phyloP scores from a whole-genome alignment of 1,140 invertebrate genomes.

The Pygmarrhopalites habei region DNA sequence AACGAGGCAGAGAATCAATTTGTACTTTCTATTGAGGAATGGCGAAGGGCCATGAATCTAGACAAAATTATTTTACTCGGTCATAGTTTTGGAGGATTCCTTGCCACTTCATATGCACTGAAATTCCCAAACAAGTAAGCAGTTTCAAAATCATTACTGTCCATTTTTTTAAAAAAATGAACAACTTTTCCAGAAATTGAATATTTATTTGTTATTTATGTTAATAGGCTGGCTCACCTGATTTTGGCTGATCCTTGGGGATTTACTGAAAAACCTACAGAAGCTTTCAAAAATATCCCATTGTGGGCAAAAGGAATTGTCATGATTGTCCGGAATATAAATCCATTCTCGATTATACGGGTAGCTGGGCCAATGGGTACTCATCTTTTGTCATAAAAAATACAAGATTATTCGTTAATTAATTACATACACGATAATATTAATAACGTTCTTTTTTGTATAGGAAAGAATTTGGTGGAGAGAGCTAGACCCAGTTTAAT shows the following conservation, averaged over 20 bases:
- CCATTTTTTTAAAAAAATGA: no score
- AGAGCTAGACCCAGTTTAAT: slow-evolving; percentile 79
- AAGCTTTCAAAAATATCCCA: slow-evolving; percentile 45
- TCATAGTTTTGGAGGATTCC: slow-evolving; percentile 90
- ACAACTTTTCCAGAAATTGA: no score
- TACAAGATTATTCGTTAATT: no score
- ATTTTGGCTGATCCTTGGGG: slow-evolving; percentile 97
- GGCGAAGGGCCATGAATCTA: slow-evolving; percentile 82
- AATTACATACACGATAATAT: no score
- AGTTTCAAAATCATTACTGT: no score
- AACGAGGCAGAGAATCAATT: slow-evolving; percentile 78
- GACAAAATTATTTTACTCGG: slow-evolving; percentile 85
- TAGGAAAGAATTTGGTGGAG: slow-evolving; percentile 74
- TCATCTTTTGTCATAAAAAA: no score
- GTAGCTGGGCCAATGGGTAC: slow-evolving; percentile 79
- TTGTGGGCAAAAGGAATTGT: slow-evolving; percentile 18
- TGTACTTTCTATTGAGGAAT: slow-evolving; percentile 87
- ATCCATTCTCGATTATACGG: slow-evolving; percentile 82
- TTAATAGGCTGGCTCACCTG: slow-evolving; percentile 80
- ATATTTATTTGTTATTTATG: no score
- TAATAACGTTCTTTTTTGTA: slow-evolving; percentile 40
- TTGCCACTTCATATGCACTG: slow-evolving; percentile 85
- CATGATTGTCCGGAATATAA: slow-evolving; percentile 58
- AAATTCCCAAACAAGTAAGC: slow-evolving; percentile 70
- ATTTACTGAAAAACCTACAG: slow-evolving; percentile 73